Conservation (phyloP, 2,797 vertebrate species). For the Liparis tanakae region DNA sequence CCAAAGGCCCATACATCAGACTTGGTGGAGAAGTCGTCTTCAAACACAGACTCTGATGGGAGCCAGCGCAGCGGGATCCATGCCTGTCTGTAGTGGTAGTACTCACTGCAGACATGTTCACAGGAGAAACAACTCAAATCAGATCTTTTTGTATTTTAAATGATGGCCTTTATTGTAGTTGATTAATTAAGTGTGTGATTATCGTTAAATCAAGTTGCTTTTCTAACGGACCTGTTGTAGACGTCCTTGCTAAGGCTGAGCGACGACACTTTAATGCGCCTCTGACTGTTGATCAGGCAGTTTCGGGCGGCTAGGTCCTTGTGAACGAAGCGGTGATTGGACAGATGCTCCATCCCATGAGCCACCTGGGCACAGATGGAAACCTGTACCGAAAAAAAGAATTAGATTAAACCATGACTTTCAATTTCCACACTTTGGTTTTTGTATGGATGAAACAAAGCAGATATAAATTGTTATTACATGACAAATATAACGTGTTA, state of each 20-base stretch:
- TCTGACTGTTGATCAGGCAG: slow-evolving; percentile 93
- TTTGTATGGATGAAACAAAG: not conserved
- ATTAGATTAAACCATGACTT: slow-evolving; percentile 1
- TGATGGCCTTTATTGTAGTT: not conserved
- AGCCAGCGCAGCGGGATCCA: slow-evolving; percentile 98
- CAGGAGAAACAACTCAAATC: slow-evolving; percentile 15
- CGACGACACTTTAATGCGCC: slow-evolving; percentile 92
- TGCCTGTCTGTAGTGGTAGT: slow-evolving; percentile 94
- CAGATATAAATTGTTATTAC: not conserved
- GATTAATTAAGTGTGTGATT: not conserved
- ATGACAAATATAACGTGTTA: not conserved
- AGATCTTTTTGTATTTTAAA: not conserved
- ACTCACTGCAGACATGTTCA: slow-evolving; percentile 83
- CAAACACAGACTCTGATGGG: slow-evolving; percentile 91
- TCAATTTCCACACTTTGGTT: not conserved
- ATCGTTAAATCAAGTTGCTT: not conserved
- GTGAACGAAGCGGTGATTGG: slow-evolving; percentile 94
- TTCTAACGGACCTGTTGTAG: slow-evolving; percentile 89
- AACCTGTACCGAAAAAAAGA: slow-evolving; percentile 79
- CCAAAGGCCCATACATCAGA: slow-evolving; percentile 96
- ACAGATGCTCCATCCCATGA: slow-evolving; percentile 96
- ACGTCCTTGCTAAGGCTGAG: slow-evolving; percentile 97
- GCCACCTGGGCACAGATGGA: slow-evolving; percentile 95
- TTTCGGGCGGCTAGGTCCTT: slow-evolving; percentile 95
- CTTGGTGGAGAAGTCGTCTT: slow-evolving; percentile 95